Evolutionary conservation across 1,140 invertebrate species (phyloP).

Genomic region (Papilio dardanus): DNA sequence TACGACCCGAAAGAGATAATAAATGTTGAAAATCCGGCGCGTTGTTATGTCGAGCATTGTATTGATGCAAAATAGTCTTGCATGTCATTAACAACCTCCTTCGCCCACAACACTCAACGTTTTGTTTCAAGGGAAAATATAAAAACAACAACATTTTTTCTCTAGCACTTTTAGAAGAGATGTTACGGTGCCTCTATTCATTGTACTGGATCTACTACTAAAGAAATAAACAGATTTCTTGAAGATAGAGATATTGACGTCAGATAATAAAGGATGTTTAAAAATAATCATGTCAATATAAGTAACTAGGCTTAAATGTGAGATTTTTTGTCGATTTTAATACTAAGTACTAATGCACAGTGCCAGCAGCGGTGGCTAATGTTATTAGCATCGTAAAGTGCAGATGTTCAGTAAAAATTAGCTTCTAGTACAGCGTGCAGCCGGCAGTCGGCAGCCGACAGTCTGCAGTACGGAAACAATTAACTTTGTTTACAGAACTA

Average conservation of each 20-base stretch:
- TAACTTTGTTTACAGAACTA: slow-evolving; percentile 5
- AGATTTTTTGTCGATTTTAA: background rate
- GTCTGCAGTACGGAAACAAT: background rate
- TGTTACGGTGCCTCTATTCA: too few relatives aligned
- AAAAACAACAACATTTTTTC: too few relatives aligned
- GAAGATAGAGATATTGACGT: too few relatives aligned
- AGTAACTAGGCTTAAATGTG: background rate
- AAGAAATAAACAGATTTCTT: too few relatives aligned
- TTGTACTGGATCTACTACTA: too few relatives aligned
- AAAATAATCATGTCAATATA: background rate
- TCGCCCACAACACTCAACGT: background rate
- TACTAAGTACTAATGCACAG: background rate
- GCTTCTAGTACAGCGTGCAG: background rate
- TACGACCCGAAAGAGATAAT: background rate
- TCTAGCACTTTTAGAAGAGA: too few relatives aligned
- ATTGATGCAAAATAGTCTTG: background rate
- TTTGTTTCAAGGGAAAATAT: background rate
- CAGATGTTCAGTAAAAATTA: slow-evolving; percentile 16
- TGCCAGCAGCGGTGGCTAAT: background rate
- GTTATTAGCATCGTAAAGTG: slow-evolving; percentile 5
- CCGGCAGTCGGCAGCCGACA: too few relatives aligned
- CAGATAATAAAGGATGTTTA: too few relatives aligned
- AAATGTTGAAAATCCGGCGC: background rate
- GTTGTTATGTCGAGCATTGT: background rate
- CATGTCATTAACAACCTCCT: background rate